phyloP scores from a whole-genome alignment of 1,140 invertebrate genomes.

The Bombus breviceps region DNA sequence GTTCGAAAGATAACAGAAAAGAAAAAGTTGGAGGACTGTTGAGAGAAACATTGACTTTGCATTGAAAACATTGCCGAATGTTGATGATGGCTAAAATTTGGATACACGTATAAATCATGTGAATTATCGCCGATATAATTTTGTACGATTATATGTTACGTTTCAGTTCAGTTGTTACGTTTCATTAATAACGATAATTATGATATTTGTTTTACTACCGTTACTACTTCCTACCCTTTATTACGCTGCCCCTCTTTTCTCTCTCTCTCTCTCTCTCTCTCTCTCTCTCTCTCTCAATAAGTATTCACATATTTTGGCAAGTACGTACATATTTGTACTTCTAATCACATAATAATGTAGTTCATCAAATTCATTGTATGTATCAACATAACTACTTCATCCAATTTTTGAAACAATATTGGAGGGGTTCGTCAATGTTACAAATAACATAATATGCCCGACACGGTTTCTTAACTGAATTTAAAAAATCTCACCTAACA shows the following conservation, averaged over 20 bases:
- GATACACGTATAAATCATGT: slow-evolving; percentile 9
- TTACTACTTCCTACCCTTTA: no score
- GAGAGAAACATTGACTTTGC: slow-evolving; percentile 1
- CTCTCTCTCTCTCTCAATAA: no score
- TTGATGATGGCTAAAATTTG: slow-evolving; percentile 16
- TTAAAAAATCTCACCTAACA: neutral
- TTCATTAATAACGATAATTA: neutral
- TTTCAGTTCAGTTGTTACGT: no score
- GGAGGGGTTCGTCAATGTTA: neutral
- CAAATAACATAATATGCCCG: neutral
- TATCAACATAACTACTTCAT: no score
- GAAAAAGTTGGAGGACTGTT: slow-evolving; percentile 15
- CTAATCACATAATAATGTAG: no score
- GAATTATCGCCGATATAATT: neutral
- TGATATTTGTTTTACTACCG: neutral
- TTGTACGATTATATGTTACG: neutral
- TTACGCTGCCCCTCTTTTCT: no score
- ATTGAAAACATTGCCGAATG: neutral
- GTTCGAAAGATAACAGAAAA: neutral
- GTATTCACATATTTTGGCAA: no score
- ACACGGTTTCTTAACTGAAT: neutral
- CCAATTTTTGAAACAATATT: neutral
- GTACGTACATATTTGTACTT: no score
- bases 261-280: no score
- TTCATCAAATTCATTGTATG: no score